Conservation (phyloP, 2,888 invertebrate species). For the Heteromurus nitidus region DNA sequence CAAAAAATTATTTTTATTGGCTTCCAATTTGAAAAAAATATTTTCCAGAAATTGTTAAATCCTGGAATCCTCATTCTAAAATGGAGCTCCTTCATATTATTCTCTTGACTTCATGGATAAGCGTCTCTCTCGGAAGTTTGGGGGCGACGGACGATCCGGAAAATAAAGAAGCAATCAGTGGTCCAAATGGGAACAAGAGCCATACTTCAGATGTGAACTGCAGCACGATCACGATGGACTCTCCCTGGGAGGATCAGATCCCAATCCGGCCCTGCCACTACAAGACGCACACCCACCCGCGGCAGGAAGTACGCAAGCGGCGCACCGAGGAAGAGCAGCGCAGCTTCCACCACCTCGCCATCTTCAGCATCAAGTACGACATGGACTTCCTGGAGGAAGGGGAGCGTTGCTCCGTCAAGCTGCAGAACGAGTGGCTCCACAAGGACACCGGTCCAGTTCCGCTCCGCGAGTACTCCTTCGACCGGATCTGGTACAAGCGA, state of each 20-base stretch:
- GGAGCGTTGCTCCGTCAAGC: background rate
- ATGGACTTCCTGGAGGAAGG: constrained; percentile 24
- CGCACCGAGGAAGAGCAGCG: background rate
- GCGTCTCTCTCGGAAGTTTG: too few species aligned
- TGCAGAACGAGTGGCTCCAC: constrained; percentile 7
- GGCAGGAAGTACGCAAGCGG: background rate
- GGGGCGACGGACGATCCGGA: too few species aligned
- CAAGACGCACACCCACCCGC: constrained; percentile 28
- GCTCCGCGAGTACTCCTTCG: background rate
- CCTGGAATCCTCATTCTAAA: too few species aligned
- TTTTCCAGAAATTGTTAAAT: too few species aligned
- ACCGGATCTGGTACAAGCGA: constrained; percentile 33
- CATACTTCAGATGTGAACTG: too few species aligned
- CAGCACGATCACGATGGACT: constrained; percentile 28
- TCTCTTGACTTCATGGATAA: too few species aligned
- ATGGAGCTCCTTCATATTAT: too few species aligned
- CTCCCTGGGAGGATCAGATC: constrained; percentile 18
- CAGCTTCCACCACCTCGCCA: background rate
- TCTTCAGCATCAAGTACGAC: constrained; percentile 20
- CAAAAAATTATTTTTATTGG: too few species aligned
- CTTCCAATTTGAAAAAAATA: too few species aligned
- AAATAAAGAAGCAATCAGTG: too few species aligned
- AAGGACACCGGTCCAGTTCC: background rate
- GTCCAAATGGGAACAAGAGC: too few species aligned
- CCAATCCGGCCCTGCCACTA: constrained; percentile 21